Evolutionary conservation across 2,113 vertebrate species (phyloP).

Genomic region (Cyphomyrus discorhynchus): DNA sequence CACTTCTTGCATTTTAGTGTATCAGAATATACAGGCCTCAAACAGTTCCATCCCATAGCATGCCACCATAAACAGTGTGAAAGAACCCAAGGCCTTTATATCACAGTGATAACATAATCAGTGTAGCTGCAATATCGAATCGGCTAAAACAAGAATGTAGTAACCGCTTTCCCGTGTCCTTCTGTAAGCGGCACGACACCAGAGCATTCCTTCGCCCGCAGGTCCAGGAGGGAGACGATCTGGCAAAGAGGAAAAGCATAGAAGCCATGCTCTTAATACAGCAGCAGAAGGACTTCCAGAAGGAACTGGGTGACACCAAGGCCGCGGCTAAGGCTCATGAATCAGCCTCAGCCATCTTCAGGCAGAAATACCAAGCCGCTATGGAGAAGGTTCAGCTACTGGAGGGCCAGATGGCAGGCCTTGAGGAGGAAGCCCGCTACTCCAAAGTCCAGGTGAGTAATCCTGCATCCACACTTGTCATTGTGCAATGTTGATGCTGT

Average conservation of each 20-base stretch:
- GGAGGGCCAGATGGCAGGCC: conserved; percentile 36
- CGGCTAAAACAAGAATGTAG: neutral
- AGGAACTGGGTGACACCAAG: conserved; percentile 34
- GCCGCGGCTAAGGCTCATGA: conserved; percentile 33
- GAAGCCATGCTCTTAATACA: conserved; percentile 38
- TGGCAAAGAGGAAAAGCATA: conserved; percentile 35
- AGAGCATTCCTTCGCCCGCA: conserved; percentile 20
- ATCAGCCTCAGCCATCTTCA: conserved; percentile 39
- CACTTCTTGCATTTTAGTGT: neutral
- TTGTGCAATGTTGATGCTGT: neutral
- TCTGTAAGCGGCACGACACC: too few species aligned
- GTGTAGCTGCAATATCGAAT: neutral
- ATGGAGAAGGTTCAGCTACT: conserved; percentile 43
- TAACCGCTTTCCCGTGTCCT: neutral
- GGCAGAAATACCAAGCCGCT: conserved; percentile 50
- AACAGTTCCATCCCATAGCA: neutral
- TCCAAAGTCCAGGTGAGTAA: conserved; percentile 48
- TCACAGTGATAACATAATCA: neutral
- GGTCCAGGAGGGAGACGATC: conserved; percentile 39
- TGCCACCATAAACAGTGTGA: neutral
- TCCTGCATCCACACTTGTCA: neutral
- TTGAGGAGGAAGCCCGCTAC: conserved; percentile 46
- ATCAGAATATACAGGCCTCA: neutral
- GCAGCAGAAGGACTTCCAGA: conserved; percentile 32
- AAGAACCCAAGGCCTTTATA: neutral